Evolutionary conservation across 2,113 vertebrate species (phyloP).

Genomic region (Silurus glanis): DNA sequence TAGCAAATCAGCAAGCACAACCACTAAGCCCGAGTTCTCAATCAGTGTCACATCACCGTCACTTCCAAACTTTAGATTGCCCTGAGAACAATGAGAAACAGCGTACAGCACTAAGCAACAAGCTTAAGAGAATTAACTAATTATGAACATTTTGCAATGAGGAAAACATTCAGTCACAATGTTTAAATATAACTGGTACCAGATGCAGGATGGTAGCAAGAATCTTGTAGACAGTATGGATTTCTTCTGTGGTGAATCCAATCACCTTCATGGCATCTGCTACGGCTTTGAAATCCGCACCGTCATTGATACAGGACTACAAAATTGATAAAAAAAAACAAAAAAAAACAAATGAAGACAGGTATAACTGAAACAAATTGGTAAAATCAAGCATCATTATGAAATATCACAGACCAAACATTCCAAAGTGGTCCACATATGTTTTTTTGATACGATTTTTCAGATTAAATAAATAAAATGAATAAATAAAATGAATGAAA

Average conservation of each 20-base stretch:
- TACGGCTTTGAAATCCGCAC: conserved; percentile 89
- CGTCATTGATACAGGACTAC: conserved; percentile 87
- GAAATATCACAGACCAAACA: not conserved
- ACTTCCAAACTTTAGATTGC: conserved; percentile 86
- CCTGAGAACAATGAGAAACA: conserved; percentile 67
- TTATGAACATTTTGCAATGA: not conserved
- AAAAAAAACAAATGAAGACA: not conserved
- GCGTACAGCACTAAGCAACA: not conserved
- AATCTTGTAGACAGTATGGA: conserved; percentile 94
- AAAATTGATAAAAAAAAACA: conserved; percentile 20
- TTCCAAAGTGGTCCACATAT: not conserved
- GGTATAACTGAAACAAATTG: not conserved
- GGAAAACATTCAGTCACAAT: not conserved
- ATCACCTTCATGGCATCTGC: conserved; percentile 97
- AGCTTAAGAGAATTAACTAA: not conserved
- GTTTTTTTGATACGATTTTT: no score
- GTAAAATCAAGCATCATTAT: not conserved
- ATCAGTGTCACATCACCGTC: conserved; percentile 89
- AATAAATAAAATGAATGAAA: no score
- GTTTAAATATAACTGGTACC: conserved; percentile 69
- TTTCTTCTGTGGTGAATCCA: conserved; percentile 91
- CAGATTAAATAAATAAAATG: no score
- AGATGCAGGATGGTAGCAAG: conserved; percentile 91
- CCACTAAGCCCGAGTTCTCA: conserved; percentile 83
- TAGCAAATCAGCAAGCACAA: conserved; percentile 80